Evolutionary conservation across 2,888 invertebrate genomes (phyloP).

Genomic region (Acronicta alni): DNA sequence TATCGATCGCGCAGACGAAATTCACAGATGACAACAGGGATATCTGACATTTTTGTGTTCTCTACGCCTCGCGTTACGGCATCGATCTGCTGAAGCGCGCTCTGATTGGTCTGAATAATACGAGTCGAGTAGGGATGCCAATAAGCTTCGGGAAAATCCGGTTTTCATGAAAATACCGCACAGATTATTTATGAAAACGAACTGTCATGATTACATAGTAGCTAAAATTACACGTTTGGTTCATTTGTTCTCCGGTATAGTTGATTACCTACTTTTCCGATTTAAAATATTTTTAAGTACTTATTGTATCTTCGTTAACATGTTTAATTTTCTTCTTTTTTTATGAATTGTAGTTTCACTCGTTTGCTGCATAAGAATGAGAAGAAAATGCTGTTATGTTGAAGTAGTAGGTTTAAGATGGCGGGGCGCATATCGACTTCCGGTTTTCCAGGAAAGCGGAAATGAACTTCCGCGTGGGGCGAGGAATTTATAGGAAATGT

Average conservation of each 20-base stretch:
- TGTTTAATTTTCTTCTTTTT: not conserved
- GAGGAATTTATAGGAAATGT: slow-evolving; percentile 11
- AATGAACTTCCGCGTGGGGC: slow-evolving; percentile 20
- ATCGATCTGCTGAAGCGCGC: slow-evolving; percentile 63
- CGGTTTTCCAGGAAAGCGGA: slow-evolving; percentile 40
- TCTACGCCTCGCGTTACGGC: slow-evolving; percentile 53
- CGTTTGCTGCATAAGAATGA: not conserved
- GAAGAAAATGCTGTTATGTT: slow-evolving; percentile 5
- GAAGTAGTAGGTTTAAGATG: slow-evolving; percentile 16
- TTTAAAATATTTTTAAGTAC: too few species aligned
- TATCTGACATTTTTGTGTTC: slow-evolving; percentile 66
- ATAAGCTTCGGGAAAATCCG: slow-evolving; percentile 49
- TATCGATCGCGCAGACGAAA: slow-evolving; percentile 82
- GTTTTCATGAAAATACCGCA: slow-evolving; percentile 52
- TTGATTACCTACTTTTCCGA: too few species aligned
- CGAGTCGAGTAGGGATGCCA: slow-evolving; percentile 48
- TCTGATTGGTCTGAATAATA: slow-evolving; percentile 62
- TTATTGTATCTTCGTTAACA: too few species aligned
- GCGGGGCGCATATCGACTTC: slow-evolving; percentile 23
- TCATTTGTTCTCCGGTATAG: not conserved
- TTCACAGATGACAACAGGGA: slow-evolving; percentile 71
- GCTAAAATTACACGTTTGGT: not conserved
- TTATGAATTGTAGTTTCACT: not conserved
- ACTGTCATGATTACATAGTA: slow-evolving; percentile 7
- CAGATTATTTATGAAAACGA: slow-evolving; percentile 30